These are phyloP conservation scores for Sycobia sp. DNA, from an alignment of 1,140 invertebrate genomes.

Conservation along the genomic window DNA sequence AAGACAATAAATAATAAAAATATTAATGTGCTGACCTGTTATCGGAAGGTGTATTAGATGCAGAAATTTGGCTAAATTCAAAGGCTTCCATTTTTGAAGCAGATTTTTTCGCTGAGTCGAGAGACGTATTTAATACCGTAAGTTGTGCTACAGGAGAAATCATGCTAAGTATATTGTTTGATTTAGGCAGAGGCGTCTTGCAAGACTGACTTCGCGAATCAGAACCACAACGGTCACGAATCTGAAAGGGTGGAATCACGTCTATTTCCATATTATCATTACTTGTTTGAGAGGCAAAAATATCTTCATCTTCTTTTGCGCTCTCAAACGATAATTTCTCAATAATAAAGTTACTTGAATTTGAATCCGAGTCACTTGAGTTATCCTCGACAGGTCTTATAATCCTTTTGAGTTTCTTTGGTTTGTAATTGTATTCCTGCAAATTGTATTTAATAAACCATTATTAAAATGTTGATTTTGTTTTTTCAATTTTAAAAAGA, in stretches of 20 bases:
- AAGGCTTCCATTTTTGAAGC: background rate
- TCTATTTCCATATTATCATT: conserved; percentile 13
- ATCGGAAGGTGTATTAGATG: conserved; percentile 28
- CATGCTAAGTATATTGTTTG: conserved; percentile 41
- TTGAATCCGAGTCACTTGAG: conserved; percentile 39
- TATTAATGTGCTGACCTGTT: conserved; percentile 19
- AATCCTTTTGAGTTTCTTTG: conserved; percentile 49
- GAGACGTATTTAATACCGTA: conserved; percentile 49
- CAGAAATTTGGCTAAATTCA: conserved; percentile 17
- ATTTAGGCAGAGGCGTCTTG: conserved; percentile 41
- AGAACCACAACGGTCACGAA: conserved; percentile 2
- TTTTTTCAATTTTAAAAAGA: background rate
- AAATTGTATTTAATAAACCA: background rate
- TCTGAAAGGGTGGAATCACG: background rate
- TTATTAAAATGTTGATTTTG: background rate
- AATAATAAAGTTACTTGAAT: conserved; percentile 32
- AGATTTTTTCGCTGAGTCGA: conserved; percentile 46
- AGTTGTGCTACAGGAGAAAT: conserved; percentile 51
- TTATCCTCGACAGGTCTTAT: conserved; percentile 51
- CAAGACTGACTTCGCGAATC: conserved; percentile 37
- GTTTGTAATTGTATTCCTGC: conserved; percentile 37
- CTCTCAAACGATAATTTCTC: conserved; percentile 22
- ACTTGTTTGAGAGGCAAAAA: conserved; percentile 37
- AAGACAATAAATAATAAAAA: background rate
- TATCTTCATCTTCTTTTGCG: conserved; percentile 42